These are phyloP conservation scores for Antitype chi DNA, from an alignment of 2,888 invertebrate species.

Conservation along the genomic window DNA sequence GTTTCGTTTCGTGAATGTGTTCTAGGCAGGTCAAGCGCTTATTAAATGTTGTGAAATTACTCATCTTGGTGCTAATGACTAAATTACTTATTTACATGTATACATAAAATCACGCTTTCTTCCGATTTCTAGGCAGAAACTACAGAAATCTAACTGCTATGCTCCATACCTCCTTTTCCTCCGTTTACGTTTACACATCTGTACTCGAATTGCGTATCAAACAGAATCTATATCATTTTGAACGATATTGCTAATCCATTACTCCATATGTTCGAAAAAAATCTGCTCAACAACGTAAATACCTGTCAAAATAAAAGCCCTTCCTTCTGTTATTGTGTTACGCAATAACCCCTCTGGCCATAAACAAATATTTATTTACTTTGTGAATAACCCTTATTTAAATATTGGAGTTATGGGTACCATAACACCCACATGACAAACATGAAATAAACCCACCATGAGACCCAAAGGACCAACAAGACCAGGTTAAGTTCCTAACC, in stretches of 20 bases:
- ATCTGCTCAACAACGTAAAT: no score
- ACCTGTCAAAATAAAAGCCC: no score
- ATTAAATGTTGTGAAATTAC: conserved; percentile 37
- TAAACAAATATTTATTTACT: neutral
- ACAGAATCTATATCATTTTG: no score
- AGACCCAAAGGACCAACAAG: neutral
- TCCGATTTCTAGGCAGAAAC: neutral
- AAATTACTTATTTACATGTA: neutral
- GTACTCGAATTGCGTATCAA: no score
- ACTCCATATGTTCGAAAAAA: no score
- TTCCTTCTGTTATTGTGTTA: no score
- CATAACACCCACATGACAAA: neutral
- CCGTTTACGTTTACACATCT: neutral
- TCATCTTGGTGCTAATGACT: conserved; percentile 19
- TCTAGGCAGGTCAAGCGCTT: conserved; percentile 29
- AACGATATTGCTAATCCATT: no score
- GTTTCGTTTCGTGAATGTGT: conserved; percentile 45
- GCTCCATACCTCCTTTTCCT: neutral
- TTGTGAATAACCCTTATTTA: neutral
- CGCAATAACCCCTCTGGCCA: neutral
- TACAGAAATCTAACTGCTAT: neutral
- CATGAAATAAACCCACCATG: no score
- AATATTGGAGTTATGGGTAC: no score
- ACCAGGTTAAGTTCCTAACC: neutral
- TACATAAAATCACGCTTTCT: neutral